phyloP scores from a whole-genome alignment of 2,888 invertebrate genomes.

The Eueremaeus valkanovi region DNA sequence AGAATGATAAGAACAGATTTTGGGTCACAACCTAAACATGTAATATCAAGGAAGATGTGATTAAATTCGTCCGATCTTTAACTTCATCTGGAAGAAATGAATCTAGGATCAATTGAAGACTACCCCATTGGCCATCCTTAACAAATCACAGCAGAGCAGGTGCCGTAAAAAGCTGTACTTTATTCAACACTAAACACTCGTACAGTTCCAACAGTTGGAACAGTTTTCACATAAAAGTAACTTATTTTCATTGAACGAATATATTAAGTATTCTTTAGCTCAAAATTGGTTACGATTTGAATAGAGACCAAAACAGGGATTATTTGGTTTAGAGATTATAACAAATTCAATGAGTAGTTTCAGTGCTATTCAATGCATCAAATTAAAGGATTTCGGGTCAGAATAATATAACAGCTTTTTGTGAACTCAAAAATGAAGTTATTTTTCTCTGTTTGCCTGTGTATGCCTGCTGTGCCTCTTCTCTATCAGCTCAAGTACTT shows the following conservation, averaged over 20 bases:
- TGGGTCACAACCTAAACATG: too few relatives aligned
- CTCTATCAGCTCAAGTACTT: constrained; percentile 1
- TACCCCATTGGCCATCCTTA: too few relatives aligned
- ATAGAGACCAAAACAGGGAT: constrained; percentile 15
- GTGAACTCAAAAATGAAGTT: constrained; percentile 34
- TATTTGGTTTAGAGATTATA: constrained; percentile 33
- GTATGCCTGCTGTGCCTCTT: constrained; percentile 11
- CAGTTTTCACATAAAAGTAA: constrained; percentile 29
- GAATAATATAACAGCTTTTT: constrained; percentile 28
- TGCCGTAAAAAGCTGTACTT: not conserved
- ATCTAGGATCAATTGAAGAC: too few relatives aligned
- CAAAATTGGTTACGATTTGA: constrained; percentile 26
- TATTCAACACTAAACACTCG: not conserved
- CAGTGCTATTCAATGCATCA: not conserved
- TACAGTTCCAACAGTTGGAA: not conserved
- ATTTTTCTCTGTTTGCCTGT: constrained; percentile 8
- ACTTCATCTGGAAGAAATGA: too few relatives aligned
- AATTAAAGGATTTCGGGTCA: constrained; percentile 30
- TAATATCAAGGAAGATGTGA: too few relatives aligned
- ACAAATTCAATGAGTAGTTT: not conserved
- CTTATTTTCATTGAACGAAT: constrained; percentile 14
- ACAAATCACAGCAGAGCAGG: not conserved
- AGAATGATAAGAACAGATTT: too few relatives aligned
- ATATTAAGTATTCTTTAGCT: not conserved
- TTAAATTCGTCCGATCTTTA: too few relatives aligned